A percentile compares a stretch with the other conserved stretches of the same genome.
These are phyloP conservation scores for Turnix velox DNA, from an alignment of 2,113 vertebrate species.

Conservation along the genomic window DNA sequence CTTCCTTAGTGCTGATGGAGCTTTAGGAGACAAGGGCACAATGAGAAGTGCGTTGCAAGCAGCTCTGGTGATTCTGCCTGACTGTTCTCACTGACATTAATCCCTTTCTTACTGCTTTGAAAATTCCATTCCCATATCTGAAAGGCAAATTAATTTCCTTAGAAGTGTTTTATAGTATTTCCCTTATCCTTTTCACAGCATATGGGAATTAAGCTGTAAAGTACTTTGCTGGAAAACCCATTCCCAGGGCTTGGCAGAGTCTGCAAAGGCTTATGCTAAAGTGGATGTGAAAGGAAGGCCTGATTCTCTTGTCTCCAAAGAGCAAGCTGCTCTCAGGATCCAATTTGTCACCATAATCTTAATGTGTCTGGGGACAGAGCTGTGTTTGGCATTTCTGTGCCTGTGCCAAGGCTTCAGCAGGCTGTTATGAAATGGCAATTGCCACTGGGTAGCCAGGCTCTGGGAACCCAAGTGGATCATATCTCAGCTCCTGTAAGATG, in stretches of 20 bases:
- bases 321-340: background rate
- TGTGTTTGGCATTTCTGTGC: background rate
- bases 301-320: background rate
- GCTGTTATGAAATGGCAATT: background rate
- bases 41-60: background rate
- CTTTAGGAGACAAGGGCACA: slow-evolving; percentile 9
- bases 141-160: slow-evolving; percentile 53
- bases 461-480: background rate
- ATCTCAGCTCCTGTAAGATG: background rate
- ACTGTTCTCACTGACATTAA: background rate
- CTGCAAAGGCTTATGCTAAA: background rate
- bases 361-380: background rate
- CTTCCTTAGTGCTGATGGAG: background rate
- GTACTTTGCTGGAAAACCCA: background rate
- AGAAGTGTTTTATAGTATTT: background rate
- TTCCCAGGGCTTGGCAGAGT: background rate
- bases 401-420: background rate
- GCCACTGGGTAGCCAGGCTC: background rate
- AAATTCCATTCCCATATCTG: background rate
- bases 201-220: background rate
- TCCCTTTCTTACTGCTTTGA: slow-evolving; percentile 1
- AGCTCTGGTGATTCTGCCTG: background rate
- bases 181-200: background rate
- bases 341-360: background rate
- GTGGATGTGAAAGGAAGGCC: background rate